phyloP scores from a whole-genome alignment of 2,113 vertebrate species.

The Pipa parva region DNA sequence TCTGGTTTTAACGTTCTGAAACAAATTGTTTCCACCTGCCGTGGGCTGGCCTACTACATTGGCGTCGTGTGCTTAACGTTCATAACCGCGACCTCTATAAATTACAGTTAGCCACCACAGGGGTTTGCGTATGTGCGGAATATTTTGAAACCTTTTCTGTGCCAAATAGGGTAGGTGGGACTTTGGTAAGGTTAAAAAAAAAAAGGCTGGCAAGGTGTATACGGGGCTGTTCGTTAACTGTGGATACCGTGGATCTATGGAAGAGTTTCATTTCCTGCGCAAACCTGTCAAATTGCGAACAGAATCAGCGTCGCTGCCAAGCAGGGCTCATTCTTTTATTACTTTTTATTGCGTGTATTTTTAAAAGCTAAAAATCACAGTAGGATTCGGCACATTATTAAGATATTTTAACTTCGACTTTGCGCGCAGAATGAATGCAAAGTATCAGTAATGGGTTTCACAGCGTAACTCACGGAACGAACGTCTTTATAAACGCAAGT shows the following conservation, averaged over 20 bases:
- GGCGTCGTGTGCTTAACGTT: not conserved
- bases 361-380: not conserved
- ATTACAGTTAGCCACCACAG: constrained; percentile 1
- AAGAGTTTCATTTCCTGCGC: constrained; percentile 22
- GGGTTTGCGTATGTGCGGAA: constrained; percentile 5
- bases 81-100: constrained; percentile 7
- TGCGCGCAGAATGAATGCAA: not conserved
- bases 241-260: constrained; percentile 14
- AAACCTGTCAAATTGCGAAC: constrained; percentile 4
- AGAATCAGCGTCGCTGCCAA: not conserved
- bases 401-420: not conserved
- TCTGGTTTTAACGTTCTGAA: constrained; percentile 12
- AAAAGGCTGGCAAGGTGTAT: not conserved
- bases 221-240: not conserved
- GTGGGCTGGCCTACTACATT: constrained; percentile 1
- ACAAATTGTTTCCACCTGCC: constrained; percentile 24
- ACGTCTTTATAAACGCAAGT: too few relatives aligned
- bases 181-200: constrained; percentile 12
- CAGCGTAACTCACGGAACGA: too few relatives aligned
- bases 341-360: not conserved
- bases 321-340: not conserved
- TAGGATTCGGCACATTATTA: too few relatives aligned
- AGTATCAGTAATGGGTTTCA: too few relatives aligned
- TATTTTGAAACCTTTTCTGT: not conserved
- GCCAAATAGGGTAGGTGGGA: constrained; percentile 21